Base-by-base conservation (phyloP, 2,113 vertebrate species). In the Myotis brandtii region DNA sequence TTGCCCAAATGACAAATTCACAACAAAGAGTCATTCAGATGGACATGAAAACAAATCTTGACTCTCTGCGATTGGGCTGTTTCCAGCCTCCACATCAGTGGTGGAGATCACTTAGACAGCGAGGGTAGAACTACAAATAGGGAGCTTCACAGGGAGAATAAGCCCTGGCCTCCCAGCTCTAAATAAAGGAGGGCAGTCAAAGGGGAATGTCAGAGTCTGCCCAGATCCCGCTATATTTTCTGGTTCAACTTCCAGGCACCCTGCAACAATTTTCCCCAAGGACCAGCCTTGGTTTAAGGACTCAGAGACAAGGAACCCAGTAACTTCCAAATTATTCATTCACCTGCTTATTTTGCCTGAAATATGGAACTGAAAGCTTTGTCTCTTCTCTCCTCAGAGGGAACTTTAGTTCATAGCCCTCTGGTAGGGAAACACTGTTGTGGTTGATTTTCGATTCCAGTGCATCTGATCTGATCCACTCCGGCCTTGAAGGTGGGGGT, bases 301-400 rank as follows among this genome's bases (percentile, higher is more conserved):
- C 9, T 48, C 67, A 66, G 66, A 92, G 23, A 21, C 66, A 73
- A 87, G 56, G 46, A 92, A 67, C 9, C 23, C 18, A 94, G 7
- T 14, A 64, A 21, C 30, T 13, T 37, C 21, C 32, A 30, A 70
- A 48, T 20, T 48, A 88, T 76, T n/a, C 14, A 48, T n/a, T 48
- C 62, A 76, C 59, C 48, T 83, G 67, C 30, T 92, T 67, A 69
- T 91, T 92, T 92, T 54, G 34, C 37, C 20, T 75, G 69, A 92
- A 92, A 82, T 50, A 32, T 83, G 9, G 10, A 25, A 40, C 34
- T 6, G 48, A 75, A 80, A 12, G 21, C 48, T 69, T 23, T 87
- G 7, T 82, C 30, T 40, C 56, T 80, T 73, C 34, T 32, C 17
- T 92, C 9, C 11, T 6, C 13, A 87, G 10, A 66, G 34, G 34